A percentile compares a stretch with the other conserved stretches of the same genome.
These are phyloP conservation scores for Myzus persicae DNA, from an alignment of 1,140 invertebrate species.

Conservation along the genomic window DNA sequence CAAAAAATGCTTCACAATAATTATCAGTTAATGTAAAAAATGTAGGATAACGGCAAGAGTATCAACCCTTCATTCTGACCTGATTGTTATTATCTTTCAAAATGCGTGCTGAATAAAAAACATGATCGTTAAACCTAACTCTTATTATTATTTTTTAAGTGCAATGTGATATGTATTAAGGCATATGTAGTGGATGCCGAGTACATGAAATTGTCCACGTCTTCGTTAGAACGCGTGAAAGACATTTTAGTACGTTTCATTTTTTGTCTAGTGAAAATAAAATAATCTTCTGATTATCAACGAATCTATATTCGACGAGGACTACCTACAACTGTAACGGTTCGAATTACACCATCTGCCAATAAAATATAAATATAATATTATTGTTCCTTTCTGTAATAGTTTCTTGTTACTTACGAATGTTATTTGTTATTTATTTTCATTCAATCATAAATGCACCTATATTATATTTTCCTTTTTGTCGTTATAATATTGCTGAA, in stretches of 20 bases:
- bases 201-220: neutral
- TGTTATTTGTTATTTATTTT: slow-evolving; percentile 13
- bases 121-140: neutral
- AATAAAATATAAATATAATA: neutral
- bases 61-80: neutral
- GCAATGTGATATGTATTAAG: neutral
- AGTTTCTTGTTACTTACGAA: slow-evolving; percentile 8
- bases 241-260: neutral
- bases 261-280: neutral
- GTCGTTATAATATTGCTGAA: neutral
- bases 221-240: neutral
- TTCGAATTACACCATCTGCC: neutral
- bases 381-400: neutral
- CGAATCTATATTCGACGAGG: neutral
- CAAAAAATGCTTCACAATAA: neutral
- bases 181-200: neutral
- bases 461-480: neutral
- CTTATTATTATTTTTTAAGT: neutral
- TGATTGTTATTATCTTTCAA: neutral
- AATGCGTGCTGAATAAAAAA: neutral
- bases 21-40: neutral
- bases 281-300: neutral
- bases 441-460: slow-evolving; percentile 7
- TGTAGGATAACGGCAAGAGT: neutral
- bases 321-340: neutral